Conservation (phyloP, 2,888 invertebrate species). For the Physocephala rufipes region DNA sequence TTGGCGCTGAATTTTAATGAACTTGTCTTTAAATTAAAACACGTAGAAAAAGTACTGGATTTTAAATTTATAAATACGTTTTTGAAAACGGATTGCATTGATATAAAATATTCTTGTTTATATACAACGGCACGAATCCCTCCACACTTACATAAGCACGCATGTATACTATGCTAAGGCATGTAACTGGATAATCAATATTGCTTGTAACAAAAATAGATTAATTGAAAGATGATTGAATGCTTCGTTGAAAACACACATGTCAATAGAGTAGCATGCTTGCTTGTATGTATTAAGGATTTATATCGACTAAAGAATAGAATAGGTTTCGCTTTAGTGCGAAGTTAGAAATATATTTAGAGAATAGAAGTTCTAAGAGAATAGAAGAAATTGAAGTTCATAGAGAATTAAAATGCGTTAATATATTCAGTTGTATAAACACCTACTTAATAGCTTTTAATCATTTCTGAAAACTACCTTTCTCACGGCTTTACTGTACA, state of each 20-base stretch:
- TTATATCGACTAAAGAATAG: too few species aligned
- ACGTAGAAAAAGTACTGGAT: background rate
- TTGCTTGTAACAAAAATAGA: background rate
- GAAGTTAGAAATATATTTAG: too few species aligned
- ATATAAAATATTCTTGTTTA: background rate
- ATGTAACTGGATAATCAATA: background rate
- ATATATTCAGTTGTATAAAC: too few species aligned
- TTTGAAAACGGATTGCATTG: background rate
- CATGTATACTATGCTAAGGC: background rate
- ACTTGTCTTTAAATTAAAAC: background rate
- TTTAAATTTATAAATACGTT: background rate
- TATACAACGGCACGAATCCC: background rate
- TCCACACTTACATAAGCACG: background rate
- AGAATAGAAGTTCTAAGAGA: too few species aligned
- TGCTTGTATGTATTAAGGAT: too few species aligned
- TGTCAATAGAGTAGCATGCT: too few species aligned
- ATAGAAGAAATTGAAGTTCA: background rate
- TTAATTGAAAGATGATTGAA: slow-evolving; percentile 1
- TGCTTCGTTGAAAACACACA: background rate
- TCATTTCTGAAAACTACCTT: too few species aligned
- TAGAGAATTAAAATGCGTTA: background rate
- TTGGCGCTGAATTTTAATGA: background rate
- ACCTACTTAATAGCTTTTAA: too few species aligned
- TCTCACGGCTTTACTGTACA: too few species aligned
- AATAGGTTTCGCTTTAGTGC: too few species aligned